phyloP scores from a whole-genome alignment of 2,113 vertebrate genomes.

The Gyps fulvus region DNA sequence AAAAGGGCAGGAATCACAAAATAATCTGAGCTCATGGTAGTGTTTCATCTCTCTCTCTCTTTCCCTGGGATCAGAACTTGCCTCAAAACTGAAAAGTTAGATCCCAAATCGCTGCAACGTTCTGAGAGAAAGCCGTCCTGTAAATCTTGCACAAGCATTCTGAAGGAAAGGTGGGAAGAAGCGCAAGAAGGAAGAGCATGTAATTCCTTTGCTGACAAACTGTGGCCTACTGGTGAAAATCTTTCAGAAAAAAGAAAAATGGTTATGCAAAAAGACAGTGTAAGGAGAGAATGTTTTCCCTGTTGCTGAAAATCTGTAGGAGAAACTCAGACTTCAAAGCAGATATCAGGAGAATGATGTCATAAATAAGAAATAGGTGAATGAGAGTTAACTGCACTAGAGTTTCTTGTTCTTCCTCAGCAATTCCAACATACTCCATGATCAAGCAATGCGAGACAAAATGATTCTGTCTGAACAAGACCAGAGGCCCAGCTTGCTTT shows the following conservation, averaged over 20 bases:
- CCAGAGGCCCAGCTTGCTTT: neutral
- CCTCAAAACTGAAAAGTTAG: neutral
- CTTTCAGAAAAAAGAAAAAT: neutral
- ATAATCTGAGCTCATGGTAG: neutral
- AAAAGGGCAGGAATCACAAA: neutral
- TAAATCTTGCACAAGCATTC: neutral
- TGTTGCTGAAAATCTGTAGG: neutral
- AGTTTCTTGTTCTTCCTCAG: neutral
- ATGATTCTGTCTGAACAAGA: neutral
- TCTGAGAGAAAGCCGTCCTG: neutral
- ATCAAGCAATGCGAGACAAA: neutral
- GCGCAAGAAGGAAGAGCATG: neutral
- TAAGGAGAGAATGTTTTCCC: neutral
- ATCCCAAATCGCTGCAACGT: neutral
- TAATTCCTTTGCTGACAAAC: neutral
- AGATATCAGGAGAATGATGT: neutral
- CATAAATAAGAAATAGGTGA: neutral
- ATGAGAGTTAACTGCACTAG: neutral
- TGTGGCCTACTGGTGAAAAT: neutral
- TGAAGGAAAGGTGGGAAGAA: neutral
- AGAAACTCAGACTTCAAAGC: neutral
- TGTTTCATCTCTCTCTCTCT: neutral
- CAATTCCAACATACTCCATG: neutral
- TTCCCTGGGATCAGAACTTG: neutral
- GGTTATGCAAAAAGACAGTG: neutral